Evolutionary conservation across 2,888 invertebrate species (phyloP), one percentile per base, ranked within the genome.

Genomic region (Sphecodes monilicornis): DNA sequence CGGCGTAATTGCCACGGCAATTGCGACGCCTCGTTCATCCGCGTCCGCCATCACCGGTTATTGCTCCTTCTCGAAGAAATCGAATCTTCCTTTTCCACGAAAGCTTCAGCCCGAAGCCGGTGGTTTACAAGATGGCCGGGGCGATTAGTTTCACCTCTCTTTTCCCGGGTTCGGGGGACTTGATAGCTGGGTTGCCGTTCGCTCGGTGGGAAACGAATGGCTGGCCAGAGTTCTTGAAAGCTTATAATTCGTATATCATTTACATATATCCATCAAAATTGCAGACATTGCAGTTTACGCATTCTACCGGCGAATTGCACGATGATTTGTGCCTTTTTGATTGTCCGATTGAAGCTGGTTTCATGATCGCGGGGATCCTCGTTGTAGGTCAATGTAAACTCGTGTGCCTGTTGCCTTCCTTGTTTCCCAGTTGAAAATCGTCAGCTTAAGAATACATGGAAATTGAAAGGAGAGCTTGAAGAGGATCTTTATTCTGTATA

Each of bases 1-100:
- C 57, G 69, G 73, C 79, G 79, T 88, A 89, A 89, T 90, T 89
- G 85, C 74, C 60, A 72, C 66, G 82, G 68, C 86, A 89, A 90
- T 89, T 89, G 88, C 79, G 71, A 71, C 36, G 46, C 68, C 50
- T 43, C 68, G 50, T 70, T 50, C 50, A 70, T 68, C 57, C 68
- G 22, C 69, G 72, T 32, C 29, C 70, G 60, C 39, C 46, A 74
- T 84, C 89, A 39, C 36, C 50, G 72, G 78, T 89, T 88, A 87
- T 89, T 89, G 76, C 81, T 68, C 60, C 60, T 66, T 74, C 69
- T n/a, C 80, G 76, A 86, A 86, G 66, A 72, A 60, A 50, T 75
- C 60, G 82, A 76, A 80, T 76, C 76, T 78, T 43, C 70, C 75
- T 68, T 39, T 80, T 80, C 76, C 71, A 64, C 50, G 84, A 80